A percentile compares a stretch with the other conserved stretches of the same genome.
Conservation (phyloP, 2,113 vertebrate species). For the Entelurus aequoreus region DNA sequence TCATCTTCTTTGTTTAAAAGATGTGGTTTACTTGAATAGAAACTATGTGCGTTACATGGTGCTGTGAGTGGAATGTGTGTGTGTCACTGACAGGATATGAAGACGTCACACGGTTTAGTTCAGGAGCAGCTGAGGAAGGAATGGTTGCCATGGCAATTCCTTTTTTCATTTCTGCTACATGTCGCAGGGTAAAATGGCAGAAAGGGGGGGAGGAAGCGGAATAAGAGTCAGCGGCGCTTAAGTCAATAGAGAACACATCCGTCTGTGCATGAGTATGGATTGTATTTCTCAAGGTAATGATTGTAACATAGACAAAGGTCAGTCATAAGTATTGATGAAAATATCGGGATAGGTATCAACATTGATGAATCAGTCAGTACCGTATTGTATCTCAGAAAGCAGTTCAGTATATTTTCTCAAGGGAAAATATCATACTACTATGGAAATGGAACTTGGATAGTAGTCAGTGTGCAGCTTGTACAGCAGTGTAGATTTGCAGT, state of each 20-base stretch:
- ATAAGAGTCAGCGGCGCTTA: conserved; percentile 38
- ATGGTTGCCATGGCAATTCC: conserved; percentile 49
- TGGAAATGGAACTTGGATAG: no score
- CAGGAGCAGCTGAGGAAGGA: conserved; percentile 46
- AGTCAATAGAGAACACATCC: neutral
- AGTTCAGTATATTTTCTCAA: no score
- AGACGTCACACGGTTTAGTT: conserved; percentile 48
- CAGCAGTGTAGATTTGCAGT: no score
- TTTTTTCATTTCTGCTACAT: conserved; percentile 40
- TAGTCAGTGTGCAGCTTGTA: no score
- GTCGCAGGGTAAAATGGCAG: conserved; percentile 45
- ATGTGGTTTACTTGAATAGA: conserved; percentile 20
- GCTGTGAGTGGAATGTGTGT: conserved; percentile 4
- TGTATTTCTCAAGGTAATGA: neutral
- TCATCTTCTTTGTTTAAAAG: neutral
- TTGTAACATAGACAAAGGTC: neutral
- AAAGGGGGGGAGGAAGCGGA: conserved; percentile 26
- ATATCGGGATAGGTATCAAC: no score
- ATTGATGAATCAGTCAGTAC: no score
- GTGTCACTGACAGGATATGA: conserved; percentile 55
- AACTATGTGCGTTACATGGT: neutral
- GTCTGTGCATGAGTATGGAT: neutral
- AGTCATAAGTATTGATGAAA: no score
- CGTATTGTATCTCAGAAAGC: no score
- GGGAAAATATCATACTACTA: no score